These are phyloP conservation scores for Invenusta paracnida DNA, from an alignment of 2,888 invertebrate species.

Conservation along the genomic window DNA sequence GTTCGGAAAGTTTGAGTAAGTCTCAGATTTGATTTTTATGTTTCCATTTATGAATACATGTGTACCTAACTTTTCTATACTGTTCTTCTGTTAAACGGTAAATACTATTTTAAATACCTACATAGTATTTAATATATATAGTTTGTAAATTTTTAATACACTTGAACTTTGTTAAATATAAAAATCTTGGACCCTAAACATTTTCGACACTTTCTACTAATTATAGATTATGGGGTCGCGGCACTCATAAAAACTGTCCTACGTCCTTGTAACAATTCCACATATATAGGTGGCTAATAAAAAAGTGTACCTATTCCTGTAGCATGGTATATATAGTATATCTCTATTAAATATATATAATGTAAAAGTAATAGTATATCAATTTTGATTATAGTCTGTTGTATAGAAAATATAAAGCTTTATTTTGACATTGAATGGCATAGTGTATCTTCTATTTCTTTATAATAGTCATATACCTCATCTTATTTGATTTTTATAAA, in stretches of 20 bases:
- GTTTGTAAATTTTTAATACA: neutral
- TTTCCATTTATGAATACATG: neutral
- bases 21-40: neutral
- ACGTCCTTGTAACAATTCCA: neutral
- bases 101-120: neutral
- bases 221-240: neutral
- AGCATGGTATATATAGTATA: too few species aligned
- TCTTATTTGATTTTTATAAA: too few species aligned
- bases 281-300: too few species aligned
- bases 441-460: too few species aligned
- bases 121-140: neutral
- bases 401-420: too few species aligned
- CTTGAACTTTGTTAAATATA: neutral
- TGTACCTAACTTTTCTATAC: neutral
- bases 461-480: too few species aligned
- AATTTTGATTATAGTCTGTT: too few species aligned
- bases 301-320: too few species aligned
- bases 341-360: too few species aligned
- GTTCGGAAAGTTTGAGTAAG: neutral
- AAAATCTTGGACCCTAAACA: neutral
- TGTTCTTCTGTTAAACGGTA: neutral
- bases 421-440: too few species aligned
- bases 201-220: neutral
- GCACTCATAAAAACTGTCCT: neutral
- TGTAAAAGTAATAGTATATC: too few species aligned